Base-by-base conservation (phyloP, 2,113 vertebrate genomes). In the Urocitellus parryii region DNA sequence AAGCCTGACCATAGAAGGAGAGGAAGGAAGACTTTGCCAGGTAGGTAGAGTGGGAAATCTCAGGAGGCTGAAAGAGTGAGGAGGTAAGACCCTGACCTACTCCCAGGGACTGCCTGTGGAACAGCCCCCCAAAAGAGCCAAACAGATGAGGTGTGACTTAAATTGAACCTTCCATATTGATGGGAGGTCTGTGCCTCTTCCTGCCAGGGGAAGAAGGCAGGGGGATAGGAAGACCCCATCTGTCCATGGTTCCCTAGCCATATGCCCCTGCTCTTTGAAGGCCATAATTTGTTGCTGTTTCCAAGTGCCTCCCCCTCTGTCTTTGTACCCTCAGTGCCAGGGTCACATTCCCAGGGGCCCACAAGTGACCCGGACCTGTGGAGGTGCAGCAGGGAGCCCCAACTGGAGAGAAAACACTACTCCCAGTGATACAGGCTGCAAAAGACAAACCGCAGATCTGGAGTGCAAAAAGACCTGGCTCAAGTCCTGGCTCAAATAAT, bases 231-330 rank as follows among this genome's bases (percentile, higher is more conserved):
- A 45, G 45, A 45, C 3, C 45, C 45, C n/a, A 32, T 42, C 78
- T 72, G 34, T 42, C 45, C 77, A 53, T 22, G 53, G 63, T 61
- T 39, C 51, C 51, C 2, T 2, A 0, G 12, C 53, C 17, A 70
- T 12, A 20, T 45, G 27, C 0, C 0, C 39, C 48, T 1, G 1
- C 16, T 4, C 16, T 72, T 16, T 25, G 27, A 67, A n/a, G 18
- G 39, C 63, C 68, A 42, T 67, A 25, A 67, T 24, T 24, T 34
- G 67, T 58, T 1, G 2, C 16, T 16, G 27, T 72, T 34, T 42
- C 16, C 18, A 76, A 70, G 39, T 6, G 0, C 37, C 85, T 11
- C 42, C 24, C 9, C 9, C 10, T 42, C 53, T 3, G 5, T 34
- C 14, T 82, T 58, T 34, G 27, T 42, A 42, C 0, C 0, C n/a